phyloP scores from a whole-genome alignment of 2,888 invertebrate genomes.

The Callyntrura guangdongensis region DNA sequence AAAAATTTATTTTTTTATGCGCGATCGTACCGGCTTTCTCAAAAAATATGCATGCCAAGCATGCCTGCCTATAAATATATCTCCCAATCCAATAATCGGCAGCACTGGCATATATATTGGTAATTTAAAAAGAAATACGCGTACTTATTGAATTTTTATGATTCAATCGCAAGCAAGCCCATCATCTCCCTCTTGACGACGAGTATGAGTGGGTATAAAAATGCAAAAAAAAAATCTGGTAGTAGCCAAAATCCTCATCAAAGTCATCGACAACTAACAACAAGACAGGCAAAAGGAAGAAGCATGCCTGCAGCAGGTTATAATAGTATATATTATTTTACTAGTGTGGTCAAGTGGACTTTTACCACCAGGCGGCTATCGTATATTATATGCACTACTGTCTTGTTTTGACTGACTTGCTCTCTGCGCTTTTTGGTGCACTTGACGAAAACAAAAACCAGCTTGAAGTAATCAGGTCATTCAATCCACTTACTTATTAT shows the following conservation, averaged over 20 bases:
- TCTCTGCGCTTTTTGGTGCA: conserved; percentile 31
- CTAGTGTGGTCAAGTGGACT: not conserved
- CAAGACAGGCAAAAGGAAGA: too few relatives aligned
- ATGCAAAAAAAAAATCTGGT: conserved; percentile 48
- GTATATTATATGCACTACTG: not conserved
- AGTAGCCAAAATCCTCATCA: conserved; percentile 23
- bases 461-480: conserved; percentile 60
- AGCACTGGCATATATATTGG: conserved; percentile 4
- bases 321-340: not conserved
- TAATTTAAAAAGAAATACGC: conserved; percentile 23
- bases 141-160: conserved; percentile 34
- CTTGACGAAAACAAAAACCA: conserved; percentile 34
- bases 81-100: too few relatives aligned
- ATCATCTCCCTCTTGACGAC: too few relatives aligned
- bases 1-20: too few relatives aligned
- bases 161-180: conserved; percentile 7
- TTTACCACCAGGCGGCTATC: not conserved
- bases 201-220: too few relatives aligned
- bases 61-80: too few relatives aligned
- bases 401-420: conserved; percentile 10
- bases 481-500: conserved; percentile 48
- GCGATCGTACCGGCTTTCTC: too few relatives aligned
- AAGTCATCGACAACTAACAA: not conserved
- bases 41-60: too few relatives aligned
- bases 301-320: too few relatives aligned